Percentiles rank a stretch among this genome's conserved stretches.
phyloP scores from a whole-genome alignment of 2,888 invertebrate species.

The Anthoptus insignis region DNA sequence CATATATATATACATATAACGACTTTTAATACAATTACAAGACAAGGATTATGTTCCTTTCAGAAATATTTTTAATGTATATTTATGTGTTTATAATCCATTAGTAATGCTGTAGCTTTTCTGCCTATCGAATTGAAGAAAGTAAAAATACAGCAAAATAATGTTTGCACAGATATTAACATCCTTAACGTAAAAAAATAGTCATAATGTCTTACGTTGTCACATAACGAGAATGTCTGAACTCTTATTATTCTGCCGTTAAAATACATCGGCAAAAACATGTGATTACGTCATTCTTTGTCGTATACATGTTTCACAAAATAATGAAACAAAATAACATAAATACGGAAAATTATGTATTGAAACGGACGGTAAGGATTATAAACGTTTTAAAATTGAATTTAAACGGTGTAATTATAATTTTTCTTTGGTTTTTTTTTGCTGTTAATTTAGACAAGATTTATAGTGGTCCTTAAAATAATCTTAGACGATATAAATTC shows the following conservation, averaged over 20 bases:
- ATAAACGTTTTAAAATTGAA: constrained; percentile 45
- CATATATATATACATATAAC: constrained; percentile 14
- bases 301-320: not conserved
- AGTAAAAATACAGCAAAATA: no score
- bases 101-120: not conserved
- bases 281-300: no score
- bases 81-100: not conserved
- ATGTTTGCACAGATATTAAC: not conserved
- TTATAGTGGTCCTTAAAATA: constrained; percentile 53
- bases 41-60: not conserved
- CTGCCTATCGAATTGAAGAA: not conserved
- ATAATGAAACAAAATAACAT: no score
- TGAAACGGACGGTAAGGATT: constrained; percentile 68
- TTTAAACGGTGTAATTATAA: constrained; percentile 43
- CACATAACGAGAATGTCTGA: not conserved
- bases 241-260: not conserved
- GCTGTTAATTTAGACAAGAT: constrained; percentile 28
- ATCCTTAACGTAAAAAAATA: not conserved
- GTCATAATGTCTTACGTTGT: not conserved
- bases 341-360: no score
- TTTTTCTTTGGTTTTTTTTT: constrained; percentile 45
- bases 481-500: constrained; percentile 50
- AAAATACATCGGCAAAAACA: not conserved
- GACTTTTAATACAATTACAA: not conserved
- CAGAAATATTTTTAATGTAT: not conserved